Base-by-base conservation (phyloP, 2,888 invertebrate genomes). In the Clivina fossor region DNA sequence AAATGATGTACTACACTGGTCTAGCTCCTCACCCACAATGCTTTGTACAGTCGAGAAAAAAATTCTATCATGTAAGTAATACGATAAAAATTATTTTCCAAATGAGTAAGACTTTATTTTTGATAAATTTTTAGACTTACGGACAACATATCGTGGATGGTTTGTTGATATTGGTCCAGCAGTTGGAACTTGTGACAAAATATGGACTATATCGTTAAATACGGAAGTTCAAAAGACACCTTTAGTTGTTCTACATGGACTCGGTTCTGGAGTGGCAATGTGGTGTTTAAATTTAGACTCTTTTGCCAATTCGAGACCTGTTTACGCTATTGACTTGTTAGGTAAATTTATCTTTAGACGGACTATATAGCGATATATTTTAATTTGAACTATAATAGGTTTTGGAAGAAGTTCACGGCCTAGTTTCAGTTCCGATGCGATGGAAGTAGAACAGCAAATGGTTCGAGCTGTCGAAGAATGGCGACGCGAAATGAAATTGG, bases 381-480 rank as follows among this genome's bases (percentile, higher is more conserved):
- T n/a, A n/a, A n/a, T n/a, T n/a, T n/a, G n/a, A n/a, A n/a, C n/a
- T n/a, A n/a, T n/a, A n/a, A n/a, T 65, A 88, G 91, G 97, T 26
- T 99, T 98, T 77, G 98, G 95, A 0, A 84, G 94, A 62, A 97
- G 97, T 65, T 93, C 94, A 7, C 81, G 98, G 20, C 93, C 96
- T 0, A 74, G 75, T 59, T 97, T 97, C 73, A 84, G 88, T 57
- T 78, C 75, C 1, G 88, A 94, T 69, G 85, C 93, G 0, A 68
- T 80, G 32, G 82, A 89, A 66, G 92, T 90, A 16, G 97, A 97
- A 69, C 80, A 83, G 48, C 92, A 96, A 68, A 84, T 95, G 76
- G 90, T 97, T 8, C 84, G 86, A 66, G 88, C 93, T 0, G 87
- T 97, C 1, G 97, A 99, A 74, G 92, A 93, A 75, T 98, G 97